These are phyloP conservation scores for Fratercula arctica DNA, from an alignment of 2,797 vertebrate species.

Conservation along the genomic window DNA sequence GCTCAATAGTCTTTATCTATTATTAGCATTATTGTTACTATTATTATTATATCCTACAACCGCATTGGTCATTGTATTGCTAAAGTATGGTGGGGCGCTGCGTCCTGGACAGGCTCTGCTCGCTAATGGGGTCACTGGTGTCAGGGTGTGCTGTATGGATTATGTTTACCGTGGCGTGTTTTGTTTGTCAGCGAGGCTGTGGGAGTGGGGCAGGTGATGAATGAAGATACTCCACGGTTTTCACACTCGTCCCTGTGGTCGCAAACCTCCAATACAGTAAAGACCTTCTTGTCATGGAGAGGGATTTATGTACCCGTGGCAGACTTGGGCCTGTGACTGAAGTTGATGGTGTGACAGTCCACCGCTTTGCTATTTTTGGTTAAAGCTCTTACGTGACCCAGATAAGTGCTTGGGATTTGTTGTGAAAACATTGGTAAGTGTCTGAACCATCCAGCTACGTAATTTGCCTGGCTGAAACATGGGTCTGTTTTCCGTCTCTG, in stretches of 20 bases:
- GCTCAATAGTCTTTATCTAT: background rate
- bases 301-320: constrained; percentile 50
- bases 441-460: background rate
- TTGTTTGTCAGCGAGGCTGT: constrained; percentile 78
- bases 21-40: background rate
- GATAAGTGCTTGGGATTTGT: constrained; percentile 12
- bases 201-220: constrained; percentile 83
- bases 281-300: background rate
- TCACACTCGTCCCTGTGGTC: constrained; percentile 79
- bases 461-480: background rate
- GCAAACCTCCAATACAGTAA: constrained; percentile 32
- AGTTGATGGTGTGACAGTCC: constrained; percentile 2
- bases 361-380: background rate
- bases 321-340: constrained; percentile 29
- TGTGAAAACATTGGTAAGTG: constrained; percentile 4
- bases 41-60: background rate
- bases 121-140: constrained; percentile 70
- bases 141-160: constrained; percentile 84
- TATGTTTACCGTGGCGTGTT: constrained; percentile 86
- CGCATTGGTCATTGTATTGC: constrained; percentile 16
- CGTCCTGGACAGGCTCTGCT: constrained; percentile 35
- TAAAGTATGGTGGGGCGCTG: constrained; percentile 41
- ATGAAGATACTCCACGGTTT: constrained; percentile 81
- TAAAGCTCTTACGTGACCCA: background rate
- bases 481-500: background rate